Conservation (phyloP, 2,797 vertebrate species). For the Pangasius djambal region DNA sequence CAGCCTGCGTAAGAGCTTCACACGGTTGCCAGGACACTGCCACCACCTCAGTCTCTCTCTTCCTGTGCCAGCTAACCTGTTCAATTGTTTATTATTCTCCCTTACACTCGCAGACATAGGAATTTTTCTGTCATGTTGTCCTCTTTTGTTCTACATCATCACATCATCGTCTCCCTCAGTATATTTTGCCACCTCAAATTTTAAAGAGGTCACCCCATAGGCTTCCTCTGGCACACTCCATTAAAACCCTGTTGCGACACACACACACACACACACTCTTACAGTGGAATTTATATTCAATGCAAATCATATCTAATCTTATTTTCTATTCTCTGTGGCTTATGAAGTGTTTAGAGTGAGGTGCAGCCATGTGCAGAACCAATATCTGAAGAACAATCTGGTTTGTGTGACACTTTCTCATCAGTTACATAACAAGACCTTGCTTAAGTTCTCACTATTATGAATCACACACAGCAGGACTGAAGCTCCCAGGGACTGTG, state of each 20-base stretch:
- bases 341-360: slow-evolving; percentile 2
- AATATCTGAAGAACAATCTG: slow-evolving; percentile 39
- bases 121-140: slow-evolving; percentile 14
- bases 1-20: slow-evolving; percentile 48
- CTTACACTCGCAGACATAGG: not conserved
- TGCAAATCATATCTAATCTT: not conserved
- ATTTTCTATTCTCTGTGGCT: slow-evolving; percentile 22
- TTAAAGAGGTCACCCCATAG: not conserved
- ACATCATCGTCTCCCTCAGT: slow-evolving; percentile 7
- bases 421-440: slow-evolving; percentile 38
- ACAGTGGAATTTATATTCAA: not conserved
- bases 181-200: slow-evolving; percentile 26
- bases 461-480: slow-evolving; percentile 41
- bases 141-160: slow-evolving; percentile 37
- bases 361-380: slow-evolving; percentile 17
- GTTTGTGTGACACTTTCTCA: slow-evolving; percentile 26
- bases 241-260: not conserved
- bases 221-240: not conserved
- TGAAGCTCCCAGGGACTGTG: slow-evolving; percentile 8
- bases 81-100: slow-evolving; percentile 45
- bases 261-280: not conserved
- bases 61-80: slow-evolving; percentile 45
- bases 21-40: slow-evolving; percentile 51
- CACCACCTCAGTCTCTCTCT: slow-evolving; percentile 20
- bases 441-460: slow-evolving; percentile 33